These are phyloP conservation scores for Calameuta idolon DNA, from an alignment of 2,888 invertebrate genomes.

Conservation along the genomic window DNA sequence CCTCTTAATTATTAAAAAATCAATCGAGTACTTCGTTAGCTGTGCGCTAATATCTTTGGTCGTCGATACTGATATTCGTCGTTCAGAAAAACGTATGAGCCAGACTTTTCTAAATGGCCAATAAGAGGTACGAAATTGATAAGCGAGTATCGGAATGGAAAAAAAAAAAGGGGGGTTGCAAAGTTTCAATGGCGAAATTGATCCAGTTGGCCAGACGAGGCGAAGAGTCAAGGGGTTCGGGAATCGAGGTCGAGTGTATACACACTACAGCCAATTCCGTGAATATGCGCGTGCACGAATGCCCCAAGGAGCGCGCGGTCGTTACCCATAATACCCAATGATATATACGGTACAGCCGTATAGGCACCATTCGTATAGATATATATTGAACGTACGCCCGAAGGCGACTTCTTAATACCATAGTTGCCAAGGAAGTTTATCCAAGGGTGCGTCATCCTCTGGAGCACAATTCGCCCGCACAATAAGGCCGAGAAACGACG, in stretches of 20 bases:
- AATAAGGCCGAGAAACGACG: background rate
- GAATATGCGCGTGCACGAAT: background rate
- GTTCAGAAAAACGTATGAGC: background rate
- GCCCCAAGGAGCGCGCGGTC: background rate
- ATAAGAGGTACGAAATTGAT: background rate
- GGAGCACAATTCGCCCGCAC: background rate
- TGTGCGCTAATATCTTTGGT: background rate
- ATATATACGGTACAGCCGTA: background rate
- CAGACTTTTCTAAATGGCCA: background rate
- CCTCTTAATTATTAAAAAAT: background rate
- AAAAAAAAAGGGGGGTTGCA: background rate
- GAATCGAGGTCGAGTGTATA: background rate
- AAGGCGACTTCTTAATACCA: background rate
- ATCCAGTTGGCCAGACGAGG: background rate
- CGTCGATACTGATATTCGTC: background rate
- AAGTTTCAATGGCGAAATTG: background rate
- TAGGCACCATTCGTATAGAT: background rate
- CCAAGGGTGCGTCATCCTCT: background rate
- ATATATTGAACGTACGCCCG: background rate
- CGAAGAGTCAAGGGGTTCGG: background rate
- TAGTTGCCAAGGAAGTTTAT: background rate
- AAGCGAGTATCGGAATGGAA: background rate
- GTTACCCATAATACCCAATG: background rate
- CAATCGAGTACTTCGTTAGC: background rate
- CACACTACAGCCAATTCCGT: background rate